phyloP scores from a whole-genome alignment of 2,113 vertebrate genomes.

The Psettodes erumei region DNA sequence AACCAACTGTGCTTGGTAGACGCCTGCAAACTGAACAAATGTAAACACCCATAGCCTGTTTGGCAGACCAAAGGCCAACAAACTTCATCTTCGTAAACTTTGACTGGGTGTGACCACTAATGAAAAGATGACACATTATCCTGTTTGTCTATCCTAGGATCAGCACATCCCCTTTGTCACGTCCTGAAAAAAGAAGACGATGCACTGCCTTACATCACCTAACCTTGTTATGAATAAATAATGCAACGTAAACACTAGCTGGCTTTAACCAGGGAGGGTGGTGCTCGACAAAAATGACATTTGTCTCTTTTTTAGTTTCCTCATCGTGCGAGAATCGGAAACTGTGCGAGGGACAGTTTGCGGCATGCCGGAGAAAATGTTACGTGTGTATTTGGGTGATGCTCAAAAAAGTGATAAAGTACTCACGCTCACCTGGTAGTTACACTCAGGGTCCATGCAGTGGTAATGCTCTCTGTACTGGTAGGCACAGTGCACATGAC shows the following conservation, averaged over 20 bases:
- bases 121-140: conserved; percentile 46
- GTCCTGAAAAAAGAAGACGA: conserved; percentile 13
- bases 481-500: conserved; percentile 98
- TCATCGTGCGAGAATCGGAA: not conserved
- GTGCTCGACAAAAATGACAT: not conserved
- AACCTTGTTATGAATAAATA: not conserved
- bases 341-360: not conserved
- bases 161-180: not conserved
- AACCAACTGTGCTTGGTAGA: conserved; percentile 41
- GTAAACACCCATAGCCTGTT: conserved; percentile 52
- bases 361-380: not conserved
- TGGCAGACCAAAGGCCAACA: conserved; percentile 43
- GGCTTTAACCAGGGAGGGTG: not conserved
- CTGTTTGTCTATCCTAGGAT: conserved; percentile 38
- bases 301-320: not conserved
- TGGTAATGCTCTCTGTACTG: conserved; percentile 99
- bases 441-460: conserved; percentile 99
- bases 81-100: conserved; percentile 45
- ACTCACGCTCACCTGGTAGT: conserved; percentile 93
- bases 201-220: conserved; percentile 16
- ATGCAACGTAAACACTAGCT: not conserved
- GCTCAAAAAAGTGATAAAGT: conserved; percentile 63
- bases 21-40: conserved; percentile 32
- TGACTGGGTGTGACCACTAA: conserved; percentile 56
- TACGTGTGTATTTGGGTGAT: conserved; percentile 42